phyloP scores from a whole-genome alignment of 1,140 invertebrate species.

The Heterodera carotae region DNA sequence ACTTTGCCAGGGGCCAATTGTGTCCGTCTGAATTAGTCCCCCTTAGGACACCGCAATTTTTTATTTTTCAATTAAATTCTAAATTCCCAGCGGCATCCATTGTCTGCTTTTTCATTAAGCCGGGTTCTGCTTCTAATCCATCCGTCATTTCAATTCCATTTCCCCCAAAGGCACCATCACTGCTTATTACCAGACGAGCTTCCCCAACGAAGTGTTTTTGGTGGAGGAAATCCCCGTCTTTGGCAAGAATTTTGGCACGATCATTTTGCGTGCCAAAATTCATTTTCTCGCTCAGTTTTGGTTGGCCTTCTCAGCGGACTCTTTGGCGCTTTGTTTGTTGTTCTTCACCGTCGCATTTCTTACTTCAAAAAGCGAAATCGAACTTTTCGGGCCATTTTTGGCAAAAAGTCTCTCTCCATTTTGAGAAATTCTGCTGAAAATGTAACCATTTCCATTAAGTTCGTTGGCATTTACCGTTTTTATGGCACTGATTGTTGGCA shows the following conservation, averaged over 20 bases:
- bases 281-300: constrained; percentile 38
- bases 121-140: too few species aligned
- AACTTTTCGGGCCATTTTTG: constrained; percentile 56
- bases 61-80: too few species aligned
- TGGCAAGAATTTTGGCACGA: constrained; percentile 85
- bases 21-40: background rate
- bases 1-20: constrained; percentile 13
- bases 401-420: constrained; percentile 49
- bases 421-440: background rate
- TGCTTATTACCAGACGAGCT: constrained; percentile 65
- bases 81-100: too few species aligned
- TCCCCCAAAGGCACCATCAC: constrained; percentile 58
- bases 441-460: constrained; percentile 33
- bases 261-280: constrained; percentile 47
- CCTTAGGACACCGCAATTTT: too few species aligned
- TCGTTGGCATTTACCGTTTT: constrained; percentile 57
- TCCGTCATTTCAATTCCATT: background rate
- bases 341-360: constrained; percentile 76
- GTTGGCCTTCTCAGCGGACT: constrained; percentile 81
- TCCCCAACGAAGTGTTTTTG: constrained; percentile 75
- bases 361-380: constrained; percentile 55
- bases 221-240: constrained; percentile 95
- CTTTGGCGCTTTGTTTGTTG: constrained; percentile 87
- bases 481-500: constrained; percentile 57
- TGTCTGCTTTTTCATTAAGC: too few species aligned